phyloP scores from a whole-genome alignment of 2,888 invertebrate genomes.

The Parasteatoda lunata region DNA sequence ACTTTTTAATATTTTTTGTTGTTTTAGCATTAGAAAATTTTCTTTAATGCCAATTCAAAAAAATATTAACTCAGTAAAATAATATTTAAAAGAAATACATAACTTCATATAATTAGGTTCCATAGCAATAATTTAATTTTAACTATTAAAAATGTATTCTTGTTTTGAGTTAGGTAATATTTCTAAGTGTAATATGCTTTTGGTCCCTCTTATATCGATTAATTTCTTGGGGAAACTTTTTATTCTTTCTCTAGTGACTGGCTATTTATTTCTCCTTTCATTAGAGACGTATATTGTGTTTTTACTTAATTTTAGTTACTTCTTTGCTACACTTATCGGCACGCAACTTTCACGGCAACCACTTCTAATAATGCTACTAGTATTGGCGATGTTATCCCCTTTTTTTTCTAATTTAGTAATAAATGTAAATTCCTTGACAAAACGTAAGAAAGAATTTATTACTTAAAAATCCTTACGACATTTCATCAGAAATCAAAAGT shows the following conservation, averaged over 20 bases:
- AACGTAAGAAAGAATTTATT: background rate
- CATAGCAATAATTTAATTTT: no score
- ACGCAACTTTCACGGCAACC: conserved; percentile 26
- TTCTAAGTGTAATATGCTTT: background rate
- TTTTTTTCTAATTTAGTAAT: background rate
- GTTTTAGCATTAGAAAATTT: no score
- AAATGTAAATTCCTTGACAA: background rate
- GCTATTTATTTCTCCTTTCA: conserved; percentile 62
- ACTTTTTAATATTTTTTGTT: no score
- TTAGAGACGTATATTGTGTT: conserved; percentile 57
- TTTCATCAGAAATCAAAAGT: no score
- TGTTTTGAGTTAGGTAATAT: no score
- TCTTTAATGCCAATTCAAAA: no score
- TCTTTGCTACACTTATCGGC: conserved; percentile 37
- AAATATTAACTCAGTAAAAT: no score
- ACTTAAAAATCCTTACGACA: no score
- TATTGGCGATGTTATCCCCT: conserved; percentile 30
- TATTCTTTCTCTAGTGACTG: conserved; percentile 9
- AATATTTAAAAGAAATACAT: no score
- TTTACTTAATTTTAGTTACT: conserved; percentile 64
- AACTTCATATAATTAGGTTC: no score
- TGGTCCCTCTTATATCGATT: conserved; percentile 27
- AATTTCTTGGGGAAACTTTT: conserved; percentile 28
- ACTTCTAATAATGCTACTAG: background rate
- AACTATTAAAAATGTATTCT: no score